Evolutionary conservation across 2,797 vertebrate genomes (phyloP).

Genomic region (Margarornis squamiger): DNA sequence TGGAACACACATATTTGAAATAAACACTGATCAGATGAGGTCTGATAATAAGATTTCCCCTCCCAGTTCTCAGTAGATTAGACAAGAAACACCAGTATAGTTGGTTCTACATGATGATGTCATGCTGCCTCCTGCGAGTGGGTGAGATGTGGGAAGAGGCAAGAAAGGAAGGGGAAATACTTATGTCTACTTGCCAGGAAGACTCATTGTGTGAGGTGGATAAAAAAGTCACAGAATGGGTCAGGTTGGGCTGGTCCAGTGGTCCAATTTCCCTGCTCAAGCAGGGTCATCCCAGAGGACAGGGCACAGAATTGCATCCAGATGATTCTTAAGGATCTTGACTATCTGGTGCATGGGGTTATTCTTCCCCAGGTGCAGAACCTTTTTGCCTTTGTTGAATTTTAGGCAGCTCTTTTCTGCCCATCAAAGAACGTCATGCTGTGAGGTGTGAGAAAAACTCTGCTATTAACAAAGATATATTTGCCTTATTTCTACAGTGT

Average conservation of each 20-base stretch:
- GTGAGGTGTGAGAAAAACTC: background rate
- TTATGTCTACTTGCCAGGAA: background rate
- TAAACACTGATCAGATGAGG: background rate
- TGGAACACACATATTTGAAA: background rate
- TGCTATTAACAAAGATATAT: background rate
- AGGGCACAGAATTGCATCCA: background rate
- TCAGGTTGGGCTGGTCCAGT: background rate
- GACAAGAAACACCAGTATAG: background rate
- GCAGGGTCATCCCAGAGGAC: background rate
- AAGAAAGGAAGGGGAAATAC: background rate
- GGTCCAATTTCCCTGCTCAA: background rate
- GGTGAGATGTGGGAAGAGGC: background rate
- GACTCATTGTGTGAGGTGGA: background rate
- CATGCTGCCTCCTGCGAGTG: background rate
- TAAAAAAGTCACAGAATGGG: background rate
- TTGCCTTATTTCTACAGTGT: background rate
- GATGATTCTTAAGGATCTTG: background rate
- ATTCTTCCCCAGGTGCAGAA: background rate
- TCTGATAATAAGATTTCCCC: background rate
- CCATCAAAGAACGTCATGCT: too few species aligned
- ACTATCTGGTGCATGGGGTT: too few species aligned
- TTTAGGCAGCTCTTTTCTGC: background rate
- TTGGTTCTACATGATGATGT: rapidly evolving
- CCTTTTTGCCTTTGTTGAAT: background rate
- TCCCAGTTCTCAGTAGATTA: background rate